These are phyloP conservation scores for Blastobasis adustella DNA, from an alignment of 2,888 invertebrate species.

Conservation along the genomic window DNA sequence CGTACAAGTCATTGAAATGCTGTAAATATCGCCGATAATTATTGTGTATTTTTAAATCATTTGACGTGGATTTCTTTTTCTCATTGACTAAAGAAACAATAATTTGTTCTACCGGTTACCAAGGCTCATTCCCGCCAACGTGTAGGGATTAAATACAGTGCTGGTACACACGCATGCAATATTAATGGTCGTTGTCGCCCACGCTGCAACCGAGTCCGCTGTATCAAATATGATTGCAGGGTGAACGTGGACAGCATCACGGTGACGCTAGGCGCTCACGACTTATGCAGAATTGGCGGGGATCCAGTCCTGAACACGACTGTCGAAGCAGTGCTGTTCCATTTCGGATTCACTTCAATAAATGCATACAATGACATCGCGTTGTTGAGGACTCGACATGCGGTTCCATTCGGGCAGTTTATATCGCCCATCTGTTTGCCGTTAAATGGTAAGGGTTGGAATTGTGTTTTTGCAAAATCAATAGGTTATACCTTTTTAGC, in stretches of 20 bases:
- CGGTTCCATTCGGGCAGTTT: slow-evolving; percentile 60
- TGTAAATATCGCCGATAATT: too few species aligned
- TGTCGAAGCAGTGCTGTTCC: slow-evolving; percentile 62
- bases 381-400: slow-evolving; percentile 67
- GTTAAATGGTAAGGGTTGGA: slow-evolving; percentile 41
- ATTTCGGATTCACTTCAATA: slow-evolving; percentile 68
- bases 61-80: too few species aligned
- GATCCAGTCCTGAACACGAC: slow-evolving; percentile 63
- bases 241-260: slow-evolving; percentile 43
- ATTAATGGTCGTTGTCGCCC: too few species aligned
- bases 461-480: background rate
- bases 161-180: too few species aligned
- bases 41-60: too few species aligned
- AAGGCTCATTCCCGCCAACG: too few species aligned
- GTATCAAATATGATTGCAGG: background rate
- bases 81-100: too few species aligned
- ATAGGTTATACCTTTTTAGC: too few species aligned
- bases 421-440: slow-evolving; percentile 77
- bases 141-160: too few species aligned
- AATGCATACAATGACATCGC: slow-evolving; percentile 76
- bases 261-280: slow-evolving; percentile 70
- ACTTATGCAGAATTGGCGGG: slow-evolving; percentile 62
- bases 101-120: too few species aligned
- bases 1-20: too few species aligned
- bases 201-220: too few species aligned